A percentile compares a stretch with the other conserved stretches of the same genome.
Evolutionary conservation across 1,140 invertebrate genomes (phyloP).

Genomic region (Portunus trituberculatus): DNA sequence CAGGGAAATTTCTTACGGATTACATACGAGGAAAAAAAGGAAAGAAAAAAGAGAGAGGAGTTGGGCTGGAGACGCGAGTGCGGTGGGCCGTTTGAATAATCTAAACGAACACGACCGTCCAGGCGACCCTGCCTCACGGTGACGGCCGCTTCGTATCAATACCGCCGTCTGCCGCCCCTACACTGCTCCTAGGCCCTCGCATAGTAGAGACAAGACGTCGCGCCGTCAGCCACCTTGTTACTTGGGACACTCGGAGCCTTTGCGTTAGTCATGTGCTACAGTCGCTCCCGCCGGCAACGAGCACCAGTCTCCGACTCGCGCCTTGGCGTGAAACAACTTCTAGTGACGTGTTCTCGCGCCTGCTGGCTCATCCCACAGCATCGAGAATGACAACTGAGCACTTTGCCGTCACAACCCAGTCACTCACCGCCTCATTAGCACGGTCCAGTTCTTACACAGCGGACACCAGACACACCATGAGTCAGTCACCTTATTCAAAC

Average conservation of each 20-base stretch:
- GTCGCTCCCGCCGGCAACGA: background rate
- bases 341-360: too few species aligned
- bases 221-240: background rate
- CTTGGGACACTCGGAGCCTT: background rate
- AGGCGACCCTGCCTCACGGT: background rate
- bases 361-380: too few species aligned
- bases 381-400: too few species aligned
- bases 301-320: background rate
- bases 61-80: background rate
- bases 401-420: too few species aligned
- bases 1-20: conserved; percentile 13
- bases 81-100: conserved; percentile 18
- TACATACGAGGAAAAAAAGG: background rate
- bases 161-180: conserved; percentile 6
- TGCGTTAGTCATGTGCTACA: background rate
- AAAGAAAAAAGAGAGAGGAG: background rate
- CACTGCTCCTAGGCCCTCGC: background rate
- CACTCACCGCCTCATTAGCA: too few species aligned
- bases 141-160: background rate
- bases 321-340: background rate
- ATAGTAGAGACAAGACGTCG: background rate
- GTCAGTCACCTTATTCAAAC: background rate
- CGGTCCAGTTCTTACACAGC: too few species aligned
- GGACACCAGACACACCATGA: too few species aligned
- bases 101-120: background rate